Percentiles rank a stretch among this genome's conserved stretches.
Evolutionary conservation across 2,113 vertebrate species (phyloP).

Genomic region (Odocoileus virginianus): DNA sequence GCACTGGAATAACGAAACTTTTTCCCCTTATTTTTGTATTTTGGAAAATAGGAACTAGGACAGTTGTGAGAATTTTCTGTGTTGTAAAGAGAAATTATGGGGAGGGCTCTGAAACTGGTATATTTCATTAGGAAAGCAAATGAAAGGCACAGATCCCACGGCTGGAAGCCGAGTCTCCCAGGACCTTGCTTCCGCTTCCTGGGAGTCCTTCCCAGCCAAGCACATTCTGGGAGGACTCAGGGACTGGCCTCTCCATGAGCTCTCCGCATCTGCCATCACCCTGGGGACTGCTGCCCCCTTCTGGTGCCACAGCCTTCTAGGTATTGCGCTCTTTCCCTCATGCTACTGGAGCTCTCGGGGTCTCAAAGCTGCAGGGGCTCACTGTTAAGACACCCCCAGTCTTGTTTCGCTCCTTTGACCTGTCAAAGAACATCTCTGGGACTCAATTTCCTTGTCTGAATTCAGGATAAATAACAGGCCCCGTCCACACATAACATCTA

Average conservation of each 20-base stretch:
- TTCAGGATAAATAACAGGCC: neutral
- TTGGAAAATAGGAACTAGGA: slow-evolving; percentile 18
- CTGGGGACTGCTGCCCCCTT: neutral
- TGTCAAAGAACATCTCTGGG: neutral
- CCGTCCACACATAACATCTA: neutral
- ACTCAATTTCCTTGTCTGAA: neutral
- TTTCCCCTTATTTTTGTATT: slow-evolving; percentile 38
- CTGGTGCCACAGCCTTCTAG: neutral
- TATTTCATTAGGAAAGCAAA: neutral
- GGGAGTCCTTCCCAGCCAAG: neutral
- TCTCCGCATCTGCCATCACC: neutral
- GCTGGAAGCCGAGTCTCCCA: neutral
- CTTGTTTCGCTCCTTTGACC: neutral
- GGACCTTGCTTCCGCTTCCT: accelerated
- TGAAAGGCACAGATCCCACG: neutral
- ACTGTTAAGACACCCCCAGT: too few species aligned
- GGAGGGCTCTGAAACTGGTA: neutral
- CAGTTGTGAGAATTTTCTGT: slow-evolving; percentile 36
- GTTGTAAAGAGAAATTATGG: neutral
- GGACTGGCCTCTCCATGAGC: accelerated
- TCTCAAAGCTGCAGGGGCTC: neutral
- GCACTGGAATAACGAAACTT: slow-evolving; percentile 55
- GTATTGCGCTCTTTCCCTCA: accelerated
- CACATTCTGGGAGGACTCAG: too few species aligned
- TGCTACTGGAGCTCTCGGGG: accelerated